phyloP scores from a whole-genome alignment of 2,797 vertebrate species.

The Rhinogobio ventralis region DNA sequence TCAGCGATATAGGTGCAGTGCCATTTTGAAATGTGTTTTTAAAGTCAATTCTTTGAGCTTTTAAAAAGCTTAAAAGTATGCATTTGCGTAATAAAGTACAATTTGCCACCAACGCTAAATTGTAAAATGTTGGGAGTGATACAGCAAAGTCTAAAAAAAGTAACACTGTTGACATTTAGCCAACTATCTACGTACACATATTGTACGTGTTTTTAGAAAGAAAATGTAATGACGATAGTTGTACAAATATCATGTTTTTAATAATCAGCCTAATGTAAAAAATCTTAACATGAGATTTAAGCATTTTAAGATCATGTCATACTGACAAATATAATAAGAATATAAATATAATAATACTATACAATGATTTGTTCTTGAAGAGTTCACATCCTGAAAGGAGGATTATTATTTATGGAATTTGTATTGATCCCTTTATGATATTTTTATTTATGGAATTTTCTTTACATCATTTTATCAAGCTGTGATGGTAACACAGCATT shows the following conservation, averaged over 20 bases:
- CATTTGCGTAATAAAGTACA: not conserved
- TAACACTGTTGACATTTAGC: not conserved
- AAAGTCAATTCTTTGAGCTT: not conserved
- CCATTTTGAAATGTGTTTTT: not conserved
- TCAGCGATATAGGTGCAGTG: not conserved
- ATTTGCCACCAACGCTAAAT: not conserved
- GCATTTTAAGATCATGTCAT: not conserved
- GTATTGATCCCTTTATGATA: not conserved
- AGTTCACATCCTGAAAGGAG: not conserved
- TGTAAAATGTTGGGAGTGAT: too few species aligned
- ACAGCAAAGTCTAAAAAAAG: not conserved
- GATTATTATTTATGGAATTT: not conserved
- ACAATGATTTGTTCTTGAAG: not conserved
- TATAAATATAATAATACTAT: not conserved
- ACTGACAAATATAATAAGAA: not conserved
- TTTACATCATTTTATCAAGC: not conserved
- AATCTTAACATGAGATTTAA: not conserved
- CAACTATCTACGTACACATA: too few species aligned
- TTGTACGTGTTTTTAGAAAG: not conserved
- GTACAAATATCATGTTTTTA: not conserved
- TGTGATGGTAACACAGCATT: not conserved
- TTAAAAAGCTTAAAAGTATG: not conserved
- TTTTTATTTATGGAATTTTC: not conserved
- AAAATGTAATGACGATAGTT: not conserved
- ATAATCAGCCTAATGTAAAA: not conserved